phyloP scores from a whole-genome alignment of 2,888 invertebrate species.

The Dolichomitus sp. region DNA sequence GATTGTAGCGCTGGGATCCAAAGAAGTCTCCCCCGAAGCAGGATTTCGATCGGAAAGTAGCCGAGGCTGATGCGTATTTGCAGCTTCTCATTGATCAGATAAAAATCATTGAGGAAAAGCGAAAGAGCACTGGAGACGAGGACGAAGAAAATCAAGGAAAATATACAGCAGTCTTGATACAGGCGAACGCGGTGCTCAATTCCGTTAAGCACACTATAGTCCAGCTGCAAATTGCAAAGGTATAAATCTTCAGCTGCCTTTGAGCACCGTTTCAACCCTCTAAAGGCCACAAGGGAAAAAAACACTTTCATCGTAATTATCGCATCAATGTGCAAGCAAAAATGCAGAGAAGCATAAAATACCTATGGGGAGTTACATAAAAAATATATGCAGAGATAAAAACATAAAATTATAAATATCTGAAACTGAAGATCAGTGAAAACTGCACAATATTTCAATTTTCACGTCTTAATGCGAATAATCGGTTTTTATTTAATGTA shows the following conservation, averaged over 20 bases:
- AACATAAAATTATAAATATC: background rate
- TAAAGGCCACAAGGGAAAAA: background rate
- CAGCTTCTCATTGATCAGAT: slow-evolving; percentile 98
- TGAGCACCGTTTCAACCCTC: background rate
- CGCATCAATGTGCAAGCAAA: background rate
- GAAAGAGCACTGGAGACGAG: slow-evolving; percentile 71
- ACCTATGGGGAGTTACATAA: background rate
- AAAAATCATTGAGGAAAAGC: slow-evolving; percentile 88
- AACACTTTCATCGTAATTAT: background rate
- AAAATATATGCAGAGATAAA: background rate
- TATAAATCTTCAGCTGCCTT: slow-evolving; percentile 82
- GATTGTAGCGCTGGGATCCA: slow-evolving; percentile 87
- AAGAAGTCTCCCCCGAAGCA: slow-evolving; percentile 88
- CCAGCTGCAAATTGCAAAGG: slow-evolving; percentile 98
- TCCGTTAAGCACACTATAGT: slow-evolving; percentile 99
- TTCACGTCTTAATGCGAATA: background rate
- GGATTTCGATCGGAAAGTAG: slow-evolving; percentile 94
- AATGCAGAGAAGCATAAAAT: background rate
- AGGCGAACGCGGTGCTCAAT: slow-evolving; percentile 95
- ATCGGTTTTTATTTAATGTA: no score
- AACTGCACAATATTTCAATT: background rate
- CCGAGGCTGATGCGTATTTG: slow-evolving; percentile 98
- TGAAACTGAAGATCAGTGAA: background rate
- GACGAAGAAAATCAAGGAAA: slow-evolving; percentile 78
- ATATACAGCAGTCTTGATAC: slow-evolving; percentile 79